Conservation (phyloP, 1,140 invertebrate genomes). For the Portunus trituberculatus region DNA sequence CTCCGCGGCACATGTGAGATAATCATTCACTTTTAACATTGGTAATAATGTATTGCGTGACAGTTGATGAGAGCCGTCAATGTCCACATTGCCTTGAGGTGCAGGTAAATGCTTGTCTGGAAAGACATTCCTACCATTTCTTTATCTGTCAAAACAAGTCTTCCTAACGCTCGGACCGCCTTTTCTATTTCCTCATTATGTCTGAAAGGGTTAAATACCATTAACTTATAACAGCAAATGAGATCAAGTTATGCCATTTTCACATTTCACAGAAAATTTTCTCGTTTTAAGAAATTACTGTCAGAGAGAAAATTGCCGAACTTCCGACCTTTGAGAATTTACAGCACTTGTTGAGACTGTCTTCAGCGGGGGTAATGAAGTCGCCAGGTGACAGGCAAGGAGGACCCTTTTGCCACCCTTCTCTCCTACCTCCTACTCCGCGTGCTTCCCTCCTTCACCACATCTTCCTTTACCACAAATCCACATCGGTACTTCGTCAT, state of each 20-base stretch:
- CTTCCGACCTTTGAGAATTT: slow-evolving; percentile 43
- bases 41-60: no score
- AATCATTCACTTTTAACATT: no score
- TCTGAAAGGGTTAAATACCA: slow-evolving; percentile 37
- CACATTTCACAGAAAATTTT: slow-evolving; percentile 43
- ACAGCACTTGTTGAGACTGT: slow-evolving; percentile 46
- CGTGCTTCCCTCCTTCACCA: background rate
- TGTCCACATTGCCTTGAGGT: background rate
- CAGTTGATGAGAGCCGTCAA: no score
- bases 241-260: slow-evolving; percentile 55
- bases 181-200: background rate
- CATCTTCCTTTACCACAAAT: no score
- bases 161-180: background rate
- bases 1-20: no score
- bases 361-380: slow-evolving; percentile 32
- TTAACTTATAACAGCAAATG: slow-evolving; percentile 59
- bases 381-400: background rate
- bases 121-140: background rate
- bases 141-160: background rate
- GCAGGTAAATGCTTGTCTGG: background rate
- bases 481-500: background rate
- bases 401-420: background rate
- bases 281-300: slow-evolving; percentile 39
- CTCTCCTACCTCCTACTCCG: background rate
- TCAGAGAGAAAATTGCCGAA: slow-evolving; percentile 50